Evolutionary conservation across 2,113 vertebrate species (phyloP).

Genomic region (Dunckerocampus dactyliophorus): DNA sequence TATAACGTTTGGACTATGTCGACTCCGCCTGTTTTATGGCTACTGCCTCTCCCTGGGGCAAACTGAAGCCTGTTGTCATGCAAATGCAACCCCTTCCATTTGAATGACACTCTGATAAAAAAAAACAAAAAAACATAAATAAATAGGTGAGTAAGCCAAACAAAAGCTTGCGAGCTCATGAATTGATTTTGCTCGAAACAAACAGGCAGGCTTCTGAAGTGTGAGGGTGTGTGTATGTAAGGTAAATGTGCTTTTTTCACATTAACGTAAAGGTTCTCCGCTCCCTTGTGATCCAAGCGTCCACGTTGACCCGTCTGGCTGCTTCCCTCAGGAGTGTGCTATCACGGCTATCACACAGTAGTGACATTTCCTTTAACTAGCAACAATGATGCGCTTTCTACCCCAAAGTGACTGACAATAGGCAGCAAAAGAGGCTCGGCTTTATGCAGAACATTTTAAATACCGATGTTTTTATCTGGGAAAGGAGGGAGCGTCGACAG

Average conservation of each 20-base stretch:
- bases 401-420: constrained; percentile 60
- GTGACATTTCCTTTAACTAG: constrained; percentile 94
- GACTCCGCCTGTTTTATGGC: constrained; percentile 59
- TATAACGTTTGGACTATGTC: constrained; percentile 38
- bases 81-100: constrained; percentile 96
- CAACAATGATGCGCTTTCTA: constrained; percentile 70
- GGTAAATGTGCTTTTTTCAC: constrained; percentile 55
- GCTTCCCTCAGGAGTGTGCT: constrained; percentile 79
- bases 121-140: constrained; percentile 53
- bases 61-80: constrained; percentile 87
- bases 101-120: constrained; percentile 98
- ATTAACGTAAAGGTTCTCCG: constrained; percentile 43
- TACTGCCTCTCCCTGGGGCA: constrained; percentile 70
- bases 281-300: constrained; percentile 47
- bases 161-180: constrained; percentile 64
- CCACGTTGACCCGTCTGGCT: constrained; percentile 43
- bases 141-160: constrained; percentile 42
- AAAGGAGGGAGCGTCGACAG: constrained; percentile 48
- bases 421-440: constrained; percentile 52
- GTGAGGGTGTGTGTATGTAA: constrained; percentile 31
- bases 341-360: constrained; percentile 80
- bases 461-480: constrained; percentile 54
- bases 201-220: constrained; percentile 39
- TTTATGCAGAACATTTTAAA: constrained; percentile 79
- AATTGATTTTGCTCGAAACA: constrained; percentile 37